phyloP scores from a whole-genome alignment of 2,888 invertebrate genomes.

The Epinotia nisella region DNA sequence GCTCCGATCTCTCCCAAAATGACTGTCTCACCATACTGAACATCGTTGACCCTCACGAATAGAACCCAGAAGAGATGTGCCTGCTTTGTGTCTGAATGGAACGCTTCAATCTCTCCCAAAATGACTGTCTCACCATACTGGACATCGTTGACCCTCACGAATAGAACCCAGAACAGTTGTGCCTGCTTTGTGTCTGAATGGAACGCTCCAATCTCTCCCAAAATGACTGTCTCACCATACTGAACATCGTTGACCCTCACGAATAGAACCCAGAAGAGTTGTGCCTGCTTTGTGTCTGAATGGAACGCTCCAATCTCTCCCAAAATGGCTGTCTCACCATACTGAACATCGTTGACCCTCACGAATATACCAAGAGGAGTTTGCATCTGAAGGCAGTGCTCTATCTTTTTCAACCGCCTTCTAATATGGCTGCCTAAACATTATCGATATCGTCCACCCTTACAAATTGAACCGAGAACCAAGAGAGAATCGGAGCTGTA shows the following conservation, averaged over 20 bases:
- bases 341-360: slow-evolving; percentile 87
- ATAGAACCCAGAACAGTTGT: slow-evolving; percentile 48
- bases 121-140: slow-evolving; percentile 96
- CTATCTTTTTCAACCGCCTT: no score
- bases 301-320: slow-evolving; percentile 69
- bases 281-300: no score
- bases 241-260: slow-evolving; percentile 87
- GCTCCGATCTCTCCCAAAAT: slow-evolving; percentile 87
- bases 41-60: slow-evolving; percentile 81
- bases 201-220: slow-evolving; percentile 83
- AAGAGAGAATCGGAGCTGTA: no score
- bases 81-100: no score
- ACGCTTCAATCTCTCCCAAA: slow-evolving; percentile 86
- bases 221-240: slow-evolving; percentile 96
- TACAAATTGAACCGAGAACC: no score
- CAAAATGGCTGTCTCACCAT: slow-evolving; percentile 97
- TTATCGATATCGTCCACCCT: no score
- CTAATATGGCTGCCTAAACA: no score
- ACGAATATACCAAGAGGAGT: slow-evolving; percentile 59
- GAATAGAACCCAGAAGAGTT: slow-evolving; percentile 54
- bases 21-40: slow-evolving; percentile 97
- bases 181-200: no score
- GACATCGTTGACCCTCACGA: slow-evolving; percentile 85
- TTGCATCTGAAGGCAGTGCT: no score
- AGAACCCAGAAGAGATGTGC: slow-evolving; percentile 42